Evolutionary conservation across 2,888 invertebrate genomes (phyloP), one percentile per base, ranked within the genome.

Genomic region (Synergus laeviventris): DNA sequence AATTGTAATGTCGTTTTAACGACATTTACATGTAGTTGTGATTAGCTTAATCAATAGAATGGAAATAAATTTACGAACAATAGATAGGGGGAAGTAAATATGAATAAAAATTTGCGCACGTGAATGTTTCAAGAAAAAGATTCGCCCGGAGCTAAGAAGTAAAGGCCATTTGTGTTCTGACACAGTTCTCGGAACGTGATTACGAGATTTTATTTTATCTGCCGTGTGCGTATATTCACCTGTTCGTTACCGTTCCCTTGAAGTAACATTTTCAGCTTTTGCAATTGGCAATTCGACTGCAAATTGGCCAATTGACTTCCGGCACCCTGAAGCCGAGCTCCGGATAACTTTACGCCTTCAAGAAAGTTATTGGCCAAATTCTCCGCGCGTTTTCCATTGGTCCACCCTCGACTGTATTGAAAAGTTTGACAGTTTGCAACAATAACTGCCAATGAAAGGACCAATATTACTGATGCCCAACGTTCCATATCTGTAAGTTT

Each of bases 271-370:
- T 70, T 70, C 70, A 70, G 49, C 36, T 70, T 70, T 70, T 70
- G 70, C 45, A 70, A 70, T 70, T 49, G 49, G 70, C 70, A 70
- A 36, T 70, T 60, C 59, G 59, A 8, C 74, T 56, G 74, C 59
- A 56, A 74, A 74, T 74, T 60, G 56, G 59, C 38, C 74, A 74
- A 39, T 74, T 74, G 74, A 74, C 59, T 56, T 74, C 74, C 59
- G 74, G 74, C 16, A 74, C 74, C 56, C 74, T 18, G 38, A 60
- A 56, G 39, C 14, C 24, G 21, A 59, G 39, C 39, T 39, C 24
- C n/a, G 21, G 42, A 59, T 74, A 39, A 39, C 59, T 74, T 60
- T 21, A 16, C 39, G 14, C 18, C 59, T 60, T n/a, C 56, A 31
- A 56, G 24, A 59, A 74, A 38, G 56, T 74, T 36, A 38, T 59